phyloP scores from a whole-genome alignment of 2,888 invertebrate genomes.

The Conistra vaccinii region DNA sequence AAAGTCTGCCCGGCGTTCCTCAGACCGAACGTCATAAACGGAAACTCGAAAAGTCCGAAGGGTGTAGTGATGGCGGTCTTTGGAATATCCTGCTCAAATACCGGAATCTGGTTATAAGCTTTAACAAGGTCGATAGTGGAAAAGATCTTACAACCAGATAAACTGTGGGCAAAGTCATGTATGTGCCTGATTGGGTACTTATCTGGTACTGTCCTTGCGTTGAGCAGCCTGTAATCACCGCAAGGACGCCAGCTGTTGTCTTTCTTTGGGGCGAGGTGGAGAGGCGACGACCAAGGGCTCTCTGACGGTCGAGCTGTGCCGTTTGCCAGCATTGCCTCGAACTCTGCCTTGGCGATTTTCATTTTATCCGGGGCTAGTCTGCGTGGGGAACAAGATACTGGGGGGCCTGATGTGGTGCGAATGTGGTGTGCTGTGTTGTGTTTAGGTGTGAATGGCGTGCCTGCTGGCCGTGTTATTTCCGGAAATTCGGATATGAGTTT shows the following conservation, averaged over 20 bases:
- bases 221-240: background rate
- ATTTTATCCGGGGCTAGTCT: background rate
- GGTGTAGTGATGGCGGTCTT: no score
- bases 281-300: no score
- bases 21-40: no score
- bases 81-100: no score
- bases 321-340: background rate
- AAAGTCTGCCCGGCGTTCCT: no score
- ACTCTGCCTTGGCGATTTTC: slow-evolving; percentile 1
- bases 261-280: no score
- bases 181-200: background rate
- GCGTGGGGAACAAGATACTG: background rate
- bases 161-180: background rate
- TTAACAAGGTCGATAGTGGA: no score
- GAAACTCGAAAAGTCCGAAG: no score
- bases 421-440: background rate
- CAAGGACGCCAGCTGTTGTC: no score
- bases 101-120: no score
- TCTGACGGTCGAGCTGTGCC: no score
- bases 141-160: background rate
- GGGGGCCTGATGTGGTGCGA: background rate
- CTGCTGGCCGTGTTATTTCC: background rate
- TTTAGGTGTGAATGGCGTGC: background rate
- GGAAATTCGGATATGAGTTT: background rate
- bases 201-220: background rate